phyloP scores from a whole-genome alignment of 2,797 vertebrate genomes.

The Enteromius viviparus region DNA sequence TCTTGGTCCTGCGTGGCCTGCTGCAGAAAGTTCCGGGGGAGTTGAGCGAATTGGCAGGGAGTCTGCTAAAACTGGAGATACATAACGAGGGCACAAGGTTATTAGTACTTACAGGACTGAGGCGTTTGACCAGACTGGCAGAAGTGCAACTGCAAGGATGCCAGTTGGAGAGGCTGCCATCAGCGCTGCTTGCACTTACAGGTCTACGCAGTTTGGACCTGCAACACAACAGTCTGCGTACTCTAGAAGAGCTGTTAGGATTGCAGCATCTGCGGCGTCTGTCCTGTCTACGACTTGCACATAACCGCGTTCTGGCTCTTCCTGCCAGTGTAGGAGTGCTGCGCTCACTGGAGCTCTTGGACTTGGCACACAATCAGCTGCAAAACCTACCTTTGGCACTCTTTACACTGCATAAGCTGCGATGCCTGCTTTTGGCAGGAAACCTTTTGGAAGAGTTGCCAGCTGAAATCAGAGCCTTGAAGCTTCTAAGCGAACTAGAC shows the following conservation, averaged over 20 bases:
- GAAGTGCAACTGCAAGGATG: conserved; percentile 78
- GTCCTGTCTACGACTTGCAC: conserved; percentile 73
- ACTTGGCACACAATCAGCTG: conserved; percentile 78
- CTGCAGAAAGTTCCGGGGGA: conserved; percentile 76
- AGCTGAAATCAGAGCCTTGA: conserved; percentile 70
- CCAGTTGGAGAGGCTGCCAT: conserved; percentile 78
- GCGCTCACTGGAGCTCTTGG: conserved; percentile 76
- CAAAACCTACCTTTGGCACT: conserved; percentile 73
- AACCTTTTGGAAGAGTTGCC: conserved; percentile 76
- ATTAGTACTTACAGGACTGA: conserved; percentile 74
- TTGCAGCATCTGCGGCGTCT: conserved; percentile 76
- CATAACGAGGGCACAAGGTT: conserved; percentile 77
- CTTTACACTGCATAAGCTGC: conserved; percentile 76
- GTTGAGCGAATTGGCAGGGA: conserved; percentile 74
- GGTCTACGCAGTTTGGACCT: conserved; percentile 75
- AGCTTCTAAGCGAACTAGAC: conserved; percentile 73
- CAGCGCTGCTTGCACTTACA: conserved; percentile 69
- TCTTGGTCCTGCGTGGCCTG: conserved; percentile 71
- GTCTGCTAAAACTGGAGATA: conserved; percentile 74
- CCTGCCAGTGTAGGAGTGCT: conserved; percentile 74
- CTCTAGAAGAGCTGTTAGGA: conserved; percentile 77
- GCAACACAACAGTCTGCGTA: conserved; percentile 75
- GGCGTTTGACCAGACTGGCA: conserved; percentile 69
- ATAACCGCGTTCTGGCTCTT: conserved; percentile 72
- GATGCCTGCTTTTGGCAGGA: conserved; percentile 75